phyloP scores from a whole-genome alignment of 2,113 vertebrate genomes.

The Tringa solitaria region DNA sequence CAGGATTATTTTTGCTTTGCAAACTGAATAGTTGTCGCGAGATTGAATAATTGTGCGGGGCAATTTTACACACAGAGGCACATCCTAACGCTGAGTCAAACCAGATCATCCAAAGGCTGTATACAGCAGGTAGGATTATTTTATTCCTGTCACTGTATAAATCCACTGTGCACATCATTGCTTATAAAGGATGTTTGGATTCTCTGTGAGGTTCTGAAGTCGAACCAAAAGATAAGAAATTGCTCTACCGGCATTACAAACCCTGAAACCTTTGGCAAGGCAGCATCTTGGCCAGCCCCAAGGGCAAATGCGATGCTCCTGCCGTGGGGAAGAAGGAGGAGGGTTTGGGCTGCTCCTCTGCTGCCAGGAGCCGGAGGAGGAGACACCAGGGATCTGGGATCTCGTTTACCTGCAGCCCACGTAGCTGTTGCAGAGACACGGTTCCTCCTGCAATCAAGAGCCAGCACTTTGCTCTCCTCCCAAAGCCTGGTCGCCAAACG shows the following conservation, averaged over 20 bases:
- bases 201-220: background rate
- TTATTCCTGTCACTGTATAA: background rate
- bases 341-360: background rate
- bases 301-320: background rate
- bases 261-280: background rate
- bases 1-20: conserved; percentile 74
- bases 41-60: conserved; percentile 70
- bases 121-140: background rate
- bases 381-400: background rate
- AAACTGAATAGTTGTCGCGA: conserved; percentile 68
- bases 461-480: background rate
- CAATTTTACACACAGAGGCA: conserved; percentile 46
- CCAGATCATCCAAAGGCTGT: background rate
- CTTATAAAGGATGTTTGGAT: background rate
- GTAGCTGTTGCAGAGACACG: background rate
- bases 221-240: background rate
- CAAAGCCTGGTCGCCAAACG: background rate
- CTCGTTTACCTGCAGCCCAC: background rate
- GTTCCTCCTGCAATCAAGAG: background rate
- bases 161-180: rapidly evolving
- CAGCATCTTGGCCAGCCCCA: background rate
- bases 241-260: background rate
- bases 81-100: background rate
- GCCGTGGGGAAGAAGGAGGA: background rate
- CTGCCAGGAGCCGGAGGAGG: background rate